A percentile compares a stretch with the other conserved stretches of the same genome.
These are phyloP conservation scores for Colostygia pectinataria DNA, from an alignment of 2,888 invertebrate species.

Conservation along the genomic window DNA sequence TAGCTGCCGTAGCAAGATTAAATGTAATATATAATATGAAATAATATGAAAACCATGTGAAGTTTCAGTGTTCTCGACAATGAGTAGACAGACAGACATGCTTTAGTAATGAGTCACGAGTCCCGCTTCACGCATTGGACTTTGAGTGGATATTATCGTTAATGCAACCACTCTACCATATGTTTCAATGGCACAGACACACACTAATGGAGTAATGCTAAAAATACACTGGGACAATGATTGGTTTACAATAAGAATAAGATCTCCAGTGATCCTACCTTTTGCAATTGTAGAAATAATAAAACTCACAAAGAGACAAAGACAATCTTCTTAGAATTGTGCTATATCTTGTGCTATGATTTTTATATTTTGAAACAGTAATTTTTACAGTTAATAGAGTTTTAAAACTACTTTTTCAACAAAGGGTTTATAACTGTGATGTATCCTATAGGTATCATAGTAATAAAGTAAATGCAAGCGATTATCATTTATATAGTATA, in stretches of 20 bases:
- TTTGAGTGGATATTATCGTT: conserved; percentile 26
- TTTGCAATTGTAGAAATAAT: conserved; percentile 10
- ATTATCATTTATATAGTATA: too few relatives aligned
- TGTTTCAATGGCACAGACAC: conserved; percentile 41
- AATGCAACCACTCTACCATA: conserved; percentile 32
- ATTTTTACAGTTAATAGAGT: background rate
- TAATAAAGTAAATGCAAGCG: too few relatives aligned
- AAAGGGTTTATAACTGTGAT: too few relatives aligned
- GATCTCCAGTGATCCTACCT: conserved; percentile 14
- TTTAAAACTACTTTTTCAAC: too few relatives aligned
- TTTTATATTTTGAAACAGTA: too few relatives aligned
- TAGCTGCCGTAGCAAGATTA: background rate
- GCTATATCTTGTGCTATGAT: background rate
- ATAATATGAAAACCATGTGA: conserved; percentile 4
- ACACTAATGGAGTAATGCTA: conserved; percentile 27
- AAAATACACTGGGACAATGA: conserved; percentile 26
- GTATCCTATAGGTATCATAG: too few relatives aligned
- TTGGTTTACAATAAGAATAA: conserved; percentile 21
- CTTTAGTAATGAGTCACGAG: conserved; percentile 42
- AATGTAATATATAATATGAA: background rate
- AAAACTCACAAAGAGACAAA: conserved; percentile 5
- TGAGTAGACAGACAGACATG: conserved; percentile 34
- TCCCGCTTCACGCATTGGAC: conserved; percentile 33
- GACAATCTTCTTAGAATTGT: conserved; percentile 2
- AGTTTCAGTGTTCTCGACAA: conserved; percentile 30